Evolutionary conservation across 2,113 vertebrate genomes (phyloP).

Genomic region (Laticauda laticaudata): DNA sequence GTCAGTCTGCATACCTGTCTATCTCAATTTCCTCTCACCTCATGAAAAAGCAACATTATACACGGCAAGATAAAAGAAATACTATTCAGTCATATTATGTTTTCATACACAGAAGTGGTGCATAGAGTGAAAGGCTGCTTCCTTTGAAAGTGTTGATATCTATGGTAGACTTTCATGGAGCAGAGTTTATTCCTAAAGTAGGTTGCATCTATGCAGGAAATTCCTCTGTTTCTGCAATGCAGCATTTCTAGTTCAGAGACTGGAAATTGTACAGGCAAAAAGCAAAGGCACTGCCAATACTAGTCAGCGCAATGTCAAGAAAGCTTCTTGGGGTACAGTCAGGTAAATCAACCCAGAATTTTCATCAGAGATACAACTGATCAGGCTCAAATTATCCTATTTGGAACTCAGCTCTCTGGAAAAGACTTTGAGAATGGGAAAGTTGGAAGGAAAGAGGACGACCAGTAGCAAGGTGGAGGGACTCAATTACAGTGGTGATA

Average conservation of each 20-base stretch:
- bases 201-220: neutral
- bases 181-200: conserved; percentile 1
- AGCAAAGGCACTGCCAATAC: neutral
- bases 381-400: neutral
- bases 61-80: conserved; percentile 32
- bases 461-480: neutral
- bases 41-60: conserved; percentile 26
- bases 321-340: neutral
- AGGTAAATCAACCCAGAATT: neutral
- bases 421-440: neutral
- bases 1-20: neutral
- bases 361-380: neutral
- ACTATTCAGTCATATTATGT: conserved; percentile 15
- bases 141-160: conserved; percentile 28
- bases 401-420: neutral
- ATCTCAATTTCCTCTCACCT: neutral
- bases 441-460: neutral
- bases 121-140: conserved; percentile 10
- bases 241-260: neutral
- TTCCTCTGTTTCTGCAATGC: neutral
- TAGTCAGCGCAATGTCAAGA: neutral
- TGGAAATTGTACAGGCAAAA: neutral
- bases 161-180: conserved; percentile 14
- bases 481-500: neutral
- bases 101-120: conserved; percentile 18